These are phyloP conservation scores for Liodrosophila aerea DNA, from an alignment of 2,888 invertebrate genomes.

Conservation along the genomic window DNA sequence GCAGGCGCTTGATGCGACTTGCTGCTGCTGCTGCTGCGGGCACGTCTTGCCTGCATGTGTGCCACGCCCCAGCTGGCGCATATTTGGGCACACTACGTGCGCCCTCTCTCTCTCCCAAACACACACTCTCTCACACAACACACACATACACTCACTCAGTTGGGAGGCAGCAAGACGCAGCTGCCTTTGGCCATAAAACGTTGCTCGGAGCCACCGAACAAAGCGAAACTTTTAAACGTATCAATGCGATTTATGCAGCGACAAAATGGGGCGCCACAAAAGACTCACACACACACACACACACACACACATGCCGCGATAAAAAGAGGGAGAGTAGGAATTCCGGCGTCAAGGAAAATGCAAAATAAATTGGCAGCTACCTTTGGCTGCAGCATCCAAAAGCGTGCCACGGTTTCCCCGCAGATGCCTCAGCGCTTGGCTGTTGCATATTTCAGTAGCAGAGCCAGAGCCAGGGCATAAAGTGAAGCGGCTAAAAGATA, in stretches of 20 bases:
- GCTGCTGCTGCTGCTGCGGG: no score
- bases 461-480: slow-evolving; percentile 7
- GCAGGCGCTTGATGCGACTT: slow-evolving; percentile 40
- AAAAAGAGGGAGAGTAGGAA: slow-evolving; percentile 11
- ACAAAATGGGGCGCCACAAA: slow-evolving; percentile 50
- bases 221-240: slow-evolving; percentile 62
- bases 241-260: slow-evolving; percentile 75
- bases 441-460: slow-evolving; percentile 58
- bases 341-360: slow-evolving; percentile 50
- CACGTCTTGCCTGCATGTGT: slow-evolving; percentile 61
- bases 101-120: slow-evolving; percentile 22
- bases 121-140: slow-evolving; percentile 11
- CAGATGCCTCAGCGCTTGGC: slow-evolving; percentile 35
- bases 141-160: no score
- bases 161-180: slow-evolving; percentile 17
- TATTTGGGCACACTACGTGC: slow-evolving; percentile 57
- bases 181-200: slow-evolving; percentile 55
- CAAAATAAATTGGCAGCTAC: slow-evolving; percentile 75
- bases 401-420: slow-evolving; percentile 13
- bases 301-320: slow-evolving; percentile 28
- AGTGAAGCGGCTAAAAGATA: slow-evolving; percentile 1
- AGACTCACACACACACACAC: slow-evolving; percentile 16
- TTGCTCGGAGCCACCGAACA: slow-evolving; percentile 44
- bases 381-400: slow-evolving; percentile 47
- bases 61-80: slow-evolving; percentile 49